Evolutionary conservation across 2,888 invertebrate genomes (phyloP), one percentile per base, ranked within the genome.

Genomic region (Zygaena filipendulae): DNA sequence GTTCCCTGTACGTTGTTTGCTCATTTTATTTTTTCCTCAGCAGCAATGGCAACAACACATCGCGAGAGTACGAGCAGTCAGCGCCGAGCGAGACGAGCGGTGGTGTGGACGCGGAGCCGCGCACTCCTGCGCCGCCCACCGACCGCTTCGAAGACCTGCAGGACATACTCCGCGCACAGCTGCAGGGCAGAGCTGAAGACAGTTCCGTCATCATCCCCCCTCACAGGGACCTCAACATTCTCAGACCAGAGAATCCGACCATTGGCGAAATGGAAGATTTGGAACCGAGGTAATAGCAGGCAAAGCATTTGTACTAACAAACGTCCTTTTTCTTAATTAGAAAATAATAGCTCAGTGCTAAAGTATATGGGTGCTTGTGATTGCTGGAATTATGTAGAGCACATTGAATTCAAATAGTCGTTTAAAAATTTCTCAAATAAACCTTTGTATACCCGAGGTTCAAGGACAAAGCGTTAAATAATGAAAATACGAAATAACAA

Each of bases 241-340:
- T 71, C 33, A 60, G 79, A 29, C 70, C 77, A 2, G 82, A 85
- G 36, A 90, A 90, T 59, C 91, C 90, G 0, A 86, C 86, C 3
- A 77, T 92, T 33, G 87, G 83, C 0, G 86, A 89, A 45, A 64
- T 91, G 61, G 85, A 87, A 50, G 84, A 82, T 23, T 50, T 84
- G 34, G 81, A 80, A 43, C 67, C 80, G 7, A 81, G 82, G 86
- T 86, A 45, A 70, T 4, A 16, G 7, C 7, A n/a, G n/a, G n/a
- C n/a, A n/a, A n/a, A n/a, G n/a, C n/a, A n/a, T n/a, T n/a, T n/a
- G n/a, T n/a, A n/a, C n/a, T n/a, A n/a, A n/a, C 23, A 8, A n/a
- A 11, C 16, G 9, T 13, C n/a, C n/a, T n/a, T n/a, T n/a, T n/a
- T n/a, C n/a, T 21, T 21, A 21, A 4, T 11, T 11, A 19, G 8